Evolutionary conservation across 2,888 invertebrate genomes (phyloP).

Genomic region (Biston betularia): DNA sequence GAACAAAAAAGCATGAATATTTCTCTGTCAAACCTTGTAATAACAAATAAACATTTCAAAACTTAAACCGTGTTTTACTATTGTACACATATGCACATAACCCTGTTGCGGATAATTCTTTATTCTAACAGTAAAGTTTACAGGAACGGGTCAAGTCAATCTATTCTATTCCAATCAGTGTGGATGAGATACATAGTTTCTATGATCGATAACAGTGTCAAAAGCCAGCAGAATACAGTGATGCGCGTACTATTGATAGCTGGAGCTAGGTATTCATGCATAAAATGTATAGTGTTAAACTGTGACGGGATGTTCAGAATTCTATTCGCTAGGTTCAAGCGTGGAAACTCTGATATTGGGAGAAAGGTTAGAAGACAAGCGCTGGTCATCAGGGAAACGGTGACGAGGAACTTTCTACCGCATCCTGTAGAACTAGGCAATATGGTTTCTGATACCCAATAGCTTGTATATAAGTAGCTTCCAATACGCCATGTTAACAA

Average conservation of each 20-base stretch:
- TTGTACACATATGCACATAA: constrained; percentile 1
- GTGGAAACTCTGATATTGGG: constrained; percentile 45
- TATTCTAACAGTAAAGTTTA: constrained; percentile 24
- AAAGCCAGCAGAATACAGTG: constrained; percentile 48
- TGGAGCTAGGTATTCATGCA: constrained; percentile 54
- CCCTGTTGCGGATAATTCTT: constrained; percentile 12
- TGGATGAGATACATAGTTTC: constrained; percentile 59
- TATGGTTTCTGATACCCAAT: constrained; percentile 52
- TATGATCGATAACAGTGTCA: constrained; percentile 53
- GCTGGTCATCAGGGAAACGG: constrained; percentile 43
- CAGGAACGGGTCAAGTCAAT: constrained; percentile 30
- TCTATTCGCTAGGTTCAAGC: constrained; percentile 56
- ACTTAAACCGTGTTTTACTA: background rate
- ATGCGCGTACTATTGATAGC: constrained; percentile 51
- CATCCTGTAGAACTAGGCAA: constrained; percentile 43
- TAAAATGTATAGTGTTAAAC: constrained; percentile 54
- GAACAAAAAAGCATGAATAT: background rate
- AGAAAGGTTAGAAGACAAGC: constrained; percentile 48
- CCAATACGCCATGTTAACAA: constrained; percentile 58
- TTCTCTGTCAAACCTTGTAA: constrained; percentile 40
- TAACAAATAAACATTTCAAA: constrained; percentile 39
- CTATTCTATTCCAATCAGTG: constrained; percentile 55
- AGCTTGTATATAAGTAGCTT: constrained; percentile 55
- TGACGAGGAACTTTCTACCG: constrained; percentile 29
- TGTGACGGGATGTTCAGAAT: constrained; percentile 60